phyloP scores from a whole-genome alignment of 2,888 invertebrate species.

The Dicycla oo region DNA sequence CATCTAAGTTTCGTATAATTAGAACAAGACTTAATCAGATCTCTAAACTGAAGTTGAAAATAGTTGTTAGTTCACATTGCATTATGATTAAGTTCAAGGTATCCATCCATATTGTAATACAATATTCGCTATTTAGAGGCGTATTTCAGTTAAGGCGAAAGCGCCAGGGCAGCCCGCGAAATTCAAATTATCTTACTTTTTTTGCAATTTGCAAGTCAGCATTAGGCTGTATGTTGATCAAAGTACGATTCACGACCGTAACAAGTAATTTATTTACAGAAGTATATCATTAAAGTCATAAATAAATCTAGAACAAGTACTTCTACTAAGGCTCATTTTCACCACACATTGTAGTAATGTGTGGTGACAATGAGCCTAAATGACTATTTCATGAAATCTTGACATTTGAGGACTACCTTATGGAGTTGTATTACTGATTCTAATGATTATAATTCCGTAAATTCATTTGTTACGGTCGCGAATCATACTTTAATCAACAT shows the following conservation, averaged over 20 bases:
- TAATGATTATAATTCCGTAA: too few species aligned
- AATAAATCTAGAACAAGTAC: too few species aligned
- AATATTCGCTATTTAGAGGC: neutral
- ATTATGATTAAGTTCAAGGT: neutral
- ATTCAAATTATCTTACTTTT: neutral
- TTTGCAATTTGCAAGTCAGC: neutral
- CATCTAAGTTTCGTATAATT: conserved; percentile 12
- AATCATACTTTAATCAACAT: too few species aligned
- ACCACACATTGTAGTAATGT: too few species aligned
- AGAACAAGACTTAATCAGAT: conserved; percentile 46
- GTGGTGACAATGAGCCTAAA: too few species aligned
- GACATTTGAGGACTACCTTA: too few species aligned
- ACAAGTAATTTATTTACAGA: neutral
- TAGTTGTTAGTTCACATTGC: conserved; percentile 13
- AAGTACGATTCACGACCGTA: neutral
- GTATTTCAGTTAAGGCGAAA: neutral
- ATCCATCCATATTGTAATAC: neutral
- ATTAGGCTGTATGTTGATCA: neutral
- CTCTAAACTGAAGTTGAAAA: conserved; percentile 11
- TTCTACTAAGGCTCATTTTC: too few species aligned
- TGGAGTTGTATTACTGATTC: too few species aligned
- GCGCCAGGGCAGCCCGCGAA: neutral
- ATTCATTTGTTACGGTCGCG: too few species aligned
- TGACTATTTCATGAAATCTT: too few species aligned
- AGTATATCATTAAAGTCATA: neutral